Evolutionary conservation across 2,113 vertebrate species (phyloP).

Genomic region (Martes martes): DNA sequence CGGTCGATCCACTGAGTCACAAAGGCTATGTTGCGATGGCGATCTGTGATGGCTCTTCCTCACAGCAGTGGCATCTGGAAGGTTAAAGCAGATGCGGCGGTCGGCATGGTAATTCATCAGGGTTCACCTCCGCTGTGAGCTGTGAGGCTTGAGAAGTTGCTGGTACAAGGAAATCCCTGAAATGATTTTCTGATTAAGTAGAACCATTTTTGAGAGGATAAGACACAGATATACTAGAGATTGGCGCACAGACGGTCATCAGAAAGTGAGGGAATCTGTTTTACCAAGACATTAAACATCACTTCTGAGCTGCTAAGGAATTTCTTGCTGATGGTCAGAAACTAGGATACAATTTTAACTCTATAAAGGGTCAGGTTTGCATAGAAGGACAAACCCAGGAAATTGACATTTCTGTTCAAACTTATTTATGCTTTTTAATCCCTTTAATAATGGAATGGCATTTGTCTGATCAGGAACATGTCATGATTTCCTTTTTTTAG

Average conservation of each 20-base stretch:
- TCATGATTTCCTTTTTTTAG: slow-evolving; percentile 65
- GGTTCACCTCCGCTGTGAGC: neutral
- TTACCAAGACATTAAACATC: neutral
- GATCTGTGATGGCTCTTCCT: slow-evolving; percentile 90
- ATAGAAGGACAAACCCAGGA: slow-evolving; percentile 24
- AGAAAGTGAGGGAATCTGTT: neutral
- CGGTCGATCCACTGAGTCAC: slow-evolving; percentile 81
- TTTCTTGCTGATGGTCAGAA: slow-evolving; percentile 12
- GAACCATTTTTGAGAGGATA: fast-evolving
- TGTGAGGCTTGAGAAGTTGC: neutral
- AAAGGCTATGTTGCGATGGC: slow-evolving; percentile 93
- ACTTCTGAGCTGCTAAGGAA: slow-evolving; percentile 51
- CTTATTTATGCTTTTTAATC: slow-evolving; percentile 43
- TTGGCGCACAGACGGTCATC: neutral
- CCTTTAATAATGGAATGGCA: slow-evolving; percentile 58
- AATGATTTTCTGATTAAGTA: neutral
- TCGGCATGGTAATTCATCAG: neutral
- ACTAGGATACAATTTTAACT: slow-evolving; percentile 51
- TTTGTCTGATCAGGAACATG: slow-evolving; percentile 61
- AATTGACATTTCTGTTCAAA: neutral
- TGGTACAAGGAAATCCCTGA: neutral
- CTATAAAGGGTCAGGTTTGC: neutral
- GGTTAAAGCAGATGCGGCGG: neutral
- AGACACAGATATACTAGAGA: neutral
- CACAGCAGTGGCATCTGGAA: slow-evolving; percentile 93